These are phyloP conservation scores for Argyresthia goedartella DNA, from an alignment of 2,888 invertebrate genomes.

Conservation along the genomic window DNA sequence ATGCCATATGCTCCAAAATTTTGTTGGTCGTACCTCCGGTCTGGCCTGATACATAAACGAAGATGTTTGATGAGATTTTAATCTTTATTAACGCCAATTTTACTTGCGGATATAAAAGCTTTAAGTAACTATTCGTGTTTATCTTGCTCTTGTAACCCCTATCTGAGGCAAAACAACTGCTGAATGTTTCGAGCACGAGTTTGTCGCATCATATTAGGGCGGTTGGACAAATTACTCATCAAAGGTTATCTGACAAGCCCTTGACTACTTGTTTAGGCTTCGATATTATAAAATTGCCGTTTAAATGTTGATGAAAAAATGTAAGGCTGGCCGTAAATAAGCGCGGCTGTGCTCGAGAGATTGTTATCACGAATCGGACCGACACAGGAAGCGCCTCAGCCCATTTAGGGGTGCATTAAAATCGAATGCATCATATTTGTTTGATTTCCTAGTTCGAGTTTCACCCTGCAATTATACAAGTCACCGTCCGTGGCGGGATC, in stretches of 20 bases:
- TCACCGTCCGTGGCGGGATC: conserved; percentile 62
- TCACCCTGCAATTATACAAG: conserved; percentile 69
- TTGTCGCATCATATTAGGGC: conserved; percentile 23
- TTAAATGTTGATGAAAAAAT: conserved; percentile 34
- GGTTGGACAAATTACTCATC: conserved; percentile 34
- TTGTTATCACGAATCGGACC: conserved; percentile 47
- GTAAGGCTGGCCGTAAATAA: conserved; percentile 53
- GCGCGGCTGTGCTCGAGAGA: conserved; percentile 36
- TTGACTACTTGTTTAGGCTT: conserved; percentile 51
- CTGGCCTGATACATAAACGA: too few relatives aligned
- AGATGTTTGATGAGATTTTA: too few relatives aligned
- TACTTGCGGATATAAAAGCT: too few relatives aligned
- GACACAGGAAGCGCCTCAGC: conserved; percentile 63
- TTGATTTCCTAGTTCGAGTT: conserved; percentile 71
- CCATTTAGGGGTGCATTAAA: conserved; percentile 72
- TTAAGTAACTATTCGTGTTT: too few relatives aligned
- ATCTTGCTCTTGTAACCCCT: too few relatives aligned
- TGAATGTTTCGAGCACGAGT: neutral
- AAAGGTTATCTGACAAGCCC: conserved; percentile 41
- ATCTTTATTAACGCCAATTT: too few relatives aligned
- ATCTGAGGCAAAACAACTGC: too few relatives aligned
- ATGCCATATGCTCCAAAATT: too few relatives aligned
- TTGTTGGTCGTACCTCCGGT: too few relatives aligned
- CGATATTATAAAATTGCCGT: conserved; percentile 50
- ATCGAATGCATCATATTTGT: conserved; percentile 73